Evolutionary conservation across 2,797 vertebrate species (phyloP), one percentile per base, ranked within the genome.

Genomic region (Thaleichthys pacificus): DNA sequence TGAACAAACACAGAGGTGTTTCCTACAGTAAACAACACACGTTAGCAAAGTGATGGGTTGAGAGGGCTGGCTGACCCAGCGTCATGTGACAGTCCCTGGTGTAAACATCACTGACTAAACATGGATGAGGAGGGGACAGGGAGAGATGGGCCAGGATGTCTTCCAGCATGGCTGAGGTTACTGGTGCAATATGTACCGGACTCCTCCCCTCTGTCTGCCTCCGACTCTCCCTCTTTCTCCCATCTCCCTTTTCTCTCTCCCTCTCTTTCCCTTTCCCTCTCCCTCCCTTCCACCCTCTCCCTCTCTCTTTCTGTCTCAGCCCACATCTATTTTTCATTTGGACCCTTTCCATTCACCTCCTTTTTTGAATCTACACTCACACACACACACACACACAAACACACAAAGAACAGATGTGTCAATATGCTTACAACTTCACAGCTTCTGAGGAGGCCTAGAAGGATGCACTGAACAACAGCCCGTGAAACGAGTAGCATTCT

Each of bases 91-190:
- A 68, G 9, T 63, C 69, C 38, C 57, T 78, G 78, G 74, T 63
- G 42, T 65, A 74, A 82, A 78, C 77, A 82, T 63, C 74, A 69
- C 79, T 54, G 63, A 80, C 75, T 64, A 69, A 74, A 81, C 3
- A 70, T 1, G 68, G 72, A 64, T 42, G 38, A 42, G 38, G 38
- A 42, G 11, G 11, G 38, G 38, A 42, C 38, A 3, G 38, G 1
- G 0, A 63, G 67, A 62, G 60, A 24, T 22, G 24, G 5, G 9
- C 9, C 6, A 28, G 11, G 22, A 28, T 14, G 24, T 61, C 22
- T 14, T 24, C 26, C 21, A 61, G 22, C 60, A 14, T 4, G 1
- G 26, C 21, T 14, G 60, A 61, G 60, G 22, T 28, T 26, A 2
- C 22, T 61, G 11, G 6, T 61, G 51, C 51, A 14, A 61, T 61